Base-by-base conservation (phyloP, 2,888 invertebrate genomes). In the Trichacis sp. region DNA sequence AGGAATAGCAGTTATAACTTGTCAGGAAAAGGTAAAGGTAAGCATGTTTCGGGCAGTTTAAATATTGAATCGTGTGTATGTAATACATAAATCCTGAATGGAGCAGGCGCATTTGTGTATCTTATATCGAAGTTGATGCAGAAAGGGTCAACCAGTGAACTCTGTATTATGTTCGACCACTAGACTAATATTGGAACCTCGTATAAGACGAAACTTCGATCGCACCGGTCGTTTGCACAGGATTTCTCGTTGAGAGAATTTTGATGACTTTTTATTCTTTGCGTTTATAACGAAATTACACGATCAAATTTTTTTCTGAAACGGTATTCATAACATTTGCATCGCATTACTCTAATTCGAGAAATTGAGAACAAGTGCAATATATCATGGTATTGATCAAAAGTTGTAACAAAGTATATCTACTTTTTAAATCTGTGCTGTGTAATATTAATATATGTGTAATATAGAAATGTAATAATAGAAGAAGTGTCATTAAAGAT, bases 71-170 rank as follows among this genome's bases (percentile, higher is more conserved):
- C 43, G 19, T 2, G 9, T 19, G 43, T 19, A 11, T 11, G 19
- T 19, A 19, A 19, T 43, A 43, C 43, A 11, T 17, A 43, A 43
- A 43, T 43, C 18, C 18, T 43, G 43, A 43, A 43, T 43, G 11
- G 18, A 18, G 43, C n/a, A 4, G n/a, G n/a, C 19, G 43, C 43
- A 43, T 43, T 43, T 43, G 43, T 43, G 43, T 19, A 19, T 19
- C 43, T 43, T 19, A 14, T 19, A 43, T 43, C 43, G 43, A 19
- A 43, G 18, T 18, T 19, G 43, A 43, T 43, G 17, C 9, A 11
- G 18, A 18, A 19, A 43, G 43, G 19, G 19, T 19, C 43, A 43
- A 11, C 43, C 11, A 18, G 43, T 18, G 8, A 14, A 43, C 43
- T 43, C 43, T 19, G 14, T 19, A 43, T 19, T 43, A 19, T 19